Base-by-base conservation (phyloP, 2,113 vertebrate genomes). In the Pluvialis apricaria region DNA sequence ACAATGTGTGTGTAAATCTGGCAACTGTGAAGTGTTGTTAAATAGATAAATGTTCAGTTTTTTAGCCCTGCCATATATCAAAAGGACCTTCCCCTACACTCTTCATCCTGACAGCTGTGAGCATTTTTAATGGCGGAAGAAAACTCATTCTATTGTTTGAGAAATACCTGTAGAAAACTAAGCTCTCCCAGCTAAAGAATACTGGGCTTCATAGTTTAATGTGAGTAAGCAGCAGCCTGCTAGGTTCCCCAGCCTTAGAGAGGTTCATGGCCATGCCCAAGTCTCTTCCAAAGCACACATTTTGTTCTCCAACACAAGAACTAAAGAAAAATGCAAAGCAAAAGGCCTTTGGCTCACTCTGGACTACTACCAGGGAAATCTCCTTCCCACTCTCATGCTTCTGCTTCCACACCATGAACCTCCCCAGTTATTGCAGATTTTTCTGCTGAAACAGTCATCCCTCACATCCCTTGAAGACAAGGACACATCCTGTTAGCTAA, bases 31-130 rank as follows among this genome's bases (percentile, higher is more conserved):
- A 82, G 45, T 77, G 79, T 75, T 93, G 86, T 88, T 91, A 96
- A 96, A 94, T 47, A 97, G 96, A 96, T 95, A 95, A 95, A 97
- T 13, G 47, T 89, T 73, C 73, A 58, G 34, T 6, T 40, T 24
- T 96, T 95, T 60, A 82, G 60, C 60, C 40, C 66, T 82, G 44
- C 3, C n/a, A 22, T 95, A 64, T 64, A 92, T 96, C 83, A 86
- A 78, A 68, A 87, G 44, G 60, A 73, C 81, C 61, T 92, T 92
- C 11, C 29, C n/a, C 61, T 79, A 91, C 26, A 87, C 51, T 90
- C 42, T 68, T 90, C 66, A 78, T 90, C 47, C 65, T 90, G 71
- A 72, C 75, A 73, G 38, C 42, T 78, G 17, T 1, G 1, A 94
- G 44, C 24, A 90, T 91, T 88, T 94, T 77, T 60, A 88, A 75